Percentiles rank a stretch among this genome's conserved stretches.
Evolutionary conservation across 2,888 invertebrate genomes (phyloP).

Genomic region (Papilio gigon): DNA sequence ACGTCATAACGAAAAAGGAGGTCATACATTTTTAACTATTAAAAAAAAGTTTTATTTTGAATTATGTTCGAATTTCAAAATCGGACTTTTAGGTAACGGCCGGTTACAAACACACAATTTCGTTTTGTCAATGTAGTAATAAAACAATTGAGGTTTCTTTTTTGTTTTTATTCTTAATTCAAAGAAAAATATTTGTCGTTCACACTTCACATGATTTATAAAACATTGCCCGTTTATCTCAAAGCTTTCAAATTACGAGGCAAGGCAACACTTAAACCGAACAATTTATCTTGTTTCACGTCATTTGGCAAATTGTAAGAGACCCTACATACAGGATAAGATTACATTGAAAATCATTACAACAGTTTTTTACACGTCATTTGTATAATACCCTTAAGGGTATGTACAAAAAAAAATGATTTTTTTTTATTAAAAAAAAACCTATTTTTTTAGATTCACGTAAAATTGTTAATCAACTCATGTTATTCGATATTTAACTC

Average conservation of each 20-base stretch:
- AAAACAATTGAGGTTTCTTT: too few relatives aligned
- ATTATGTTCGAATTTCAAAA: too few relatives aligned
- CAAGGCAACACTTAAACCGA: constrained; percentile 17
- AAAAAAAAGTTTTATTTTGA: too few relatives aligned
- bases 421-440: too few relatives aligned
- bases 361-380: not conserved
- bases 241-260: constrained; percentile 9
- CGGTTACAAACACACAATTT: too few relatives aligned
- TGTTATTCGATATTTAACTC: not conserved
- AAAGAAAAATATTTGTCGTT: constrained; percentile 7
- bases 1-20: too few relatives aligned
- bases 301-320: constrained; percentile 23
- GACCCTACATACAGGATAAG: not conserved
- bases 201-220: constrained; percentile 6
- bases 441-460: too few relatives aligned
- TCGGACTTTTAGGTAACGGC: too few relatives aligned
- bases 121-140: too few relatives aligned
- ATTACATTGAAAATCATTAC: constrained; percentile 17
- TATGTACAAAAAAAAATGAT: too few relatives aligned
- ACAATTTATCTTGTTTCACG: constrained; percentile 28
- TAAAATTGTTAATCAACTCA: too few relatives aligned
- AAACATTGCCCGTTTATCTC: constrained; percentile 14
- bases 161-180: not conserved
- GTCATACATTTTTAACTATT: too few relatives aligned
- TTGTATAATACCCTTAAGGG: not conserved